A percentile compares a stretch with the other conserved stretches of the same genome.
phyloP scores from a whole-genome alignment of 2,888 invertebrate species.

The Drosophila histrio region DNA sequence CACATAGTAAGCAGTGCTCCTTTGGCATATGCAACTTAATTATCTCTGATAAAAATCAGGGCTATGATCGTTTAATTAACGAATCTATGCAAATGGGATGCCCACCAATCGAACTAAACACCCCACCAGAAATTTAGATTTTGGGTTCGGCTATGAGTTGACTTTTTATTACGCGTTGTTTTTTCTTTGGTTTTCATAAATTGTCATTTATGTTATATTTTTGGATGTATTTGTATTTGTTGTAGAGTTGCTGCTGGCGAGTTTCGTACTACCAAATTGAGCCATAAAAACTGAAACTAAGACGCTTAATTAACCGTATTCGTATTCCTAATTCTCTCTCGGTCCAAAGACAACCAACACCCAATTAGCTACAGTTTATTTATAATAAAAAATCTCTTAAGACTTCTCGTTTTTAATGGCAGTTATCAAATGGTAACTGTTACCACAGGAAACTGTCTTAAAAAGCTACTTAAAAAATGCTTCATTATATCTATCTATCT shows the following conservation, averaged over 20 bases:
- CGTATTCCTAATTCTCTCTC: conserved; percentile 42
- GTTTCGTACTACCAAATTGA: conserved; percentile 62
- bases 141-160: conserved; percentile 22
- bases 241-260: conserved; percentile 19
- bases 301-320: conserved; percentile 69
- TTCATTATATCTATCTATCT: conserved; percentile 18
- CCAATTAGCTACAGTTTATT: conserved; percentile 71
- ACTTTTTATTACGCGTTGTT: conserved; percentile 55
- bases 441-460: conserved; percentile 44
- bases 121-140: conserved; percentile 29
- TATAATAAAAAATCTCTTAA: conserved; percentile 57
- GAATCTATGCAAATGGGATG: conserved; percentile 69
- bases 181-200: conserved; percentile 62
- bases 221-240: conserved; percentile 21
- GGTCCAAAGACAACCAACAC: conserved; percentile 50
- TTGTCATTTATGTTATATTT: conserved; percentile 67
- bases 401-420: conserved; percentile 59
- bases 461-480: conserved; percentile 34
- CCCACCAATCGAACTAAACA: conserved; percentile 13
- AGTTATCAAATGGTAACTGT: conserved; percentile 70
- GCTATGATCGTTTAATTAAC: conserved; percentile 67
- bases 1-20: conserved; percentile 47
- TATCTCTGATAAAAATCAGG: conserved; percentile 62
- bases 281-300: conserved; percentile 68
- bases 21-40: conserved; percentile 67